A percentile compares a stretch with the other conserved stretches of the same genome.
Evolutionary conservation across 2,797 vertebrate species (phyloP).

Genomic region (Phoebastria nigripes): DNA sequence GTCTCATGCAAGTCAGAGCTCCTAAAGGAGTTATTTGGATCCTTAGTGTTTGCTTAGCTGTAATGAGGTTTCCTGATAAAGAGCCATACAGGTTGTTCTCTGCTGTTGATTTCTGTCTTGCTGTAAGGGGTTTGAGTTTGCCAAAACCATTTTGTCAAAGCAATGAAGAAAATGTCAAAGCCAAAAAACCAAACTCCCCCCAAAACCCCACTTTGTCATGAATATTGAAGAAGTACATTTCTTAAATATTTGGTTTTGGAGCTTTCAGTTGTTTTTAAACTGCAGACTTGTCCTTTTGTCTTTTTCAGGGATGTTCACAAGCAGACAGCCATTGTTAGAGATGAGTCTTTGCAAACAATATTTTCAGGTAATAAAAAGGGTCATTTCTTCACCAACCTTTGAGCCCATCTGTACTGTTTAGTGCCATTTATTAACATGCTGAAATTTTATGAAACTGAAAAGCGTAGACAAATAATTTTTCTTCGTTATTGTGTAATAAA

Average conservation of each 20-base stretch:
- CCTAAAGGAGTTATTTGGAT: neutral
- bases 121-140: neutral
- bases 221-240: neutral
- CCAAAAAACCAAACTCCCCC: neutral
- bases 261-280: neutral
- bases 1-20: neutral
- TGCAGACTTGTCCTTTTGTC: neutral
- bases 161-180: neutral
- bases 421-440: neutral
- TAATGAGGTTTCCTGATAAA: neutral
- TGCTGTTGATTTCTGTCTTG: neutral
- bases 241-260: neutral
- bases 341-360: slow-evolving; percentile 88
- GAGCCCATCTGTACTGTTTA: neutral
- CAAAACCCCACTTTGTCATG: neutral
- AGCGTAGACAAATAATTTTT: neutral
- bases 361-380: slow-evolving; percentile 81
- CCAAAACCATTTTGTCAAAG: neutral
- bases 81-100: neutral
- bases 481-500: neutral
- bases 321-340: slow-evolving; percentile 88
- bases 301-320: slow-evolving; percentile 89
- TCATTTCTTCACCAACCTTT: neutral
- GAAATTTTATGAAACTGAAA: neutral
- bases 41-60: neutral